These are phyloP conservation scores for Stichodactyla helianthus DNA, from an alignment of 64 coral and sea anemone species.

Conservation along the genomic window DNA sequence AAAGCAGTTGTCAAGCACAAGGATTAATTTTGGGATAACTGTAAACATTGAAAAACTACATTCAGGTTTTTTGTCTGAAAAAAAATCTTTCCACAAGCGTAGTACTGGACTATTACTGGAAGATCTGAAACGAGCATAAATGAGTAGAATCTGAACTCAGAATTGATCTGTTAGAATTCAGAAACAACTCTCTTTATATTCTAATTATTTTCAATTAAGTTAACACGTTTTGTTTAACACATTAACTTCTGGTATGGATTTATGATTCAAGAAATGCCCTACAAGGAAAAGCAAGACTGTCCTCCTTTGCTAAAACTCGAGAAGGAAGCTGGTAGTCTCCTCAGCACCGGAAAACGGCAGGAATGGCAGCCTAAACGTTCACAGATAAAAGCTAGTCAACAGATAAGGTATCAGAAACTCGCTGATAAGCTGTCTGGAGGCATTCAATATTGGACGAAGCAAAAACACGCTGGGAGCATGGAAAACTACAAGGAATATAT, in stretches of 20 bases:
- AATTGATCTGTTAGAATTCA: background rate
- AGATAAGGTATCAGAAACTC: constrained; percentile 34
- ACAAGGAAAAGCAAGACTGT: constrained; percentile 3
- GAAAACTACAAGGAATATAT: background rate
- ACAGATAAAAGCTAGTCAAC: constrained; percentile 72
- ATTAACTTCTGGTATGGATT: background rate
- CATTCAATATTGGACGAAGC: constrained; percentile 81
- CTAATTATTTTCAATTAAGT: background rate
- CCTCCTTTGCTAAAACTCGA: background rate
- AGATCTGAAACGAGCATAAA: background rate
- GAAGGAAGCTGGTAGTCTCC: background rate
- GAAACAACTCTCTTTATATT: background rate
- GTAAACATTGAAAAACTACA: background rate
- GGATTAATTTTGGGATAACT: background rate
- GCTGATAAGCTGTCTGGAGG: constrained; percentile 63
- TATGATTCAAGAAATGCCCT: constrained; percentile 3
- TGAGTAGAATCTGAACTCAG: background rate
- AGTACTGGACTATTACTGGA: background rate
- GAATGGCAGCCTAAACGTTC: constrained; percentile 55
- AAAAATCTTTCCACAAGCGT: background rate
- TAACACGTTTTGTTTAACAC: background rate
- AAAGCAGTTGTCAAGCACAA: constrained; percentile 10
- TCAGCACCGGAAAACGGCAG: background rate
- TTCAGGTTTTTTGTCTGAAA: background rate
- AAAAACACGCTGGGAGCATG: constrained; percentile 21